A percentile compares a stretch with the other conserved stretches of the same genome.
phyloP scores from a whole-genome alignment of 92 coral and sea anemone species.

The Porites lobata region DNA sequence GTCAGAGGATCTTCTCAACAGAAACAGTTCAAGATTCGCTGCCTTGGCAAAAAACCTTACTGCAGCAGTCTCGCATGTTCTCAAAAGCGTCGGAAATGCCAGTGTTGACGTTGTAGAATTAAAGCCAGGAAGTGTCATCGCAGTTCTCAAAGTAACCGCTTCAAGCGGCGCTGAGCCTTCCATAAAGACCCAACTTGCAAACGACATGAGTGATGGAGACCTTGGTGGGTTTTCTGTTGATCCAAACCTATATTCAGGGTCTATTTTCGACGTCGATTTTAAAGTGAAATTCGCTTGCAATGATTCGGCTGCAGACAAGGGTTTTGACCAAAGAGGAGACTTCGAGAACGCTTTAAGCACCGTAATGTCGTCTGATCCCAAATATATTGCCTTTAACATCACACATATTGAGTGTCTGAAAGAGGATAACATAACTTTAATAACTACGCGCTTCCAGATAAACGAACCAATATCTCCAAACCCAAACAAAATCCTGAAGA shows the following conservation, averaged over 20 bases:
- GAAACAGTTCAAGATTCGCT: not conserved
- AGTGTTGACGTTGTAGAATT: constrained; percentile 19
- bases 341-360: constrained; percentile 1
- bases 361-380: not conserved
- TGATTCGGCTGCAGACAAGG: constrained; percentile 7
- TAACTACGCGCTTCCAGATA: constrained; percentile 35
- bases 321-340: constrained; percentile 18
- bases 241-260: constrained; percentile 21
- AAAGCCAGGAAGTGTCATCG: constrained; percentile 51
- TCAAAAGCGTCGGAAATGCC: constrained; percentile 13
- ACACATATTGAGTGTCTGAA: constrained; percentile 18
- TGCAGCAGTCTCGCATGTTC: not conserved
- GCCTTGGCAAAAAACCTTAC: constrained; percentile 33
- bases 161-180: not conserved
- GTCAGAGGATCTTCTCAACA: constrained; percentile 27
- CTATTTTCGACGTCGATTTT: constrained; percentile 25
- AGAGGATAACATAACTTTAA: constrained; percentile 17
- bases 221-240: constrained; percentile 33
- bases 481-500: constrained; percentile 17
- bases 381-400: constrained; percentile 2
- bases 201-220: constrained; percentile 16
- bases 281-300: constrained; percentile 8
- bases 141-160: constrained; percentile 26
- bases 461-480: not conserved
- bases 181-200: not conserved